Percentiles rank a stretch among this genome's conserved stretches.
Evolutionary conservation across 1,140 invertebrate species (phyloP).

Genomic region (Neodiprion fabricii): DNA sequence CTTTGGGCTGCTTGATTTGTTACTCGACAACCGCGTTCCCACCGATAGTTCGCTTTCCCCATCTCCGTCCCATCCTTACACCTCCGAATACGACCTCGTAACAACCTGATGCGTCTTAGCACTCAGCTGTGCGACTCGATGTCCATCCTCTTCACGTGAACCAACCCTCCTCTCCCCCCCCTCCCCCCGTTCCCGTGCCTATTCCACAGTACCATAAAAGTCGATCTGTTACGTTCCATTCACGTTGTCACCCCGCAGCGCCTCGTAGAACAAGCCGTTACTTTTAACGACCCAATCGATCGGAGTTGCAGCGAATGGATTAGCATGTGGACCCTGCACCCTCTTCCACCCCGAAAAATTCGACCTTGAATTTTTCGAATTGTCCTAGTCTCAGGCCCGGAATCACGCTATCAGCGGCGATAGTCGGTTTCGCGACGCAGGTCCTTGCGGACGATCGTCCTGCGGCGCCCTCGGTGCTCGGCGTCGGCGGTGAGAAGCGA

Average conservation of each 20-base stretch:
- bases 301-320: background rate
- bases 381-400: background rate
- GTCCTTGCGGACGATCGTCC: constrained; percentile 18
- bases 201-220: too few species aligned
- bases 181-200: too few species aligned
- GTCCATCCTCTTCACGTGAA: too few species aligned
- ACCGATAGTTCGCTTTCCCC: background rate
- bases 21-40: constrained; percentile 1
- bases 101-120: too few species aligned
- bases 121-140: too few species aligned
- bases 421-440: constrained; percentile 20
- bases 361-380: background rate
- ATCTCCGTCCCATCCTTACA: background rate
- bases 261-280: too few species aligned
- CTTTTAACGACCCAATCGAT: background rate
- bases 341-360: constrained; percentile 14
- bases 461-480: constrained; percentile 27
- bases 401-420: constrained; percentile 18
- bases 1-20: constrained; percentile 4
- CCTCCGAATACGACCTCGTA: background rate
- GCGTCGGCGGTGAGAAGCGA: constrained; percentile 25
- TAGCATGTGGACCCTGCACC: constrained; percentile 26
- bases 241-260: too few species aligned
- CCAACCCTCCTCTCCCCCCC: too few species aligned
- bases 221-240: too few species aligned